phyloP scores from a whole-genome alignment of 2,888 invertebrate genomes.

The Noctua fimbriata region DNA sequence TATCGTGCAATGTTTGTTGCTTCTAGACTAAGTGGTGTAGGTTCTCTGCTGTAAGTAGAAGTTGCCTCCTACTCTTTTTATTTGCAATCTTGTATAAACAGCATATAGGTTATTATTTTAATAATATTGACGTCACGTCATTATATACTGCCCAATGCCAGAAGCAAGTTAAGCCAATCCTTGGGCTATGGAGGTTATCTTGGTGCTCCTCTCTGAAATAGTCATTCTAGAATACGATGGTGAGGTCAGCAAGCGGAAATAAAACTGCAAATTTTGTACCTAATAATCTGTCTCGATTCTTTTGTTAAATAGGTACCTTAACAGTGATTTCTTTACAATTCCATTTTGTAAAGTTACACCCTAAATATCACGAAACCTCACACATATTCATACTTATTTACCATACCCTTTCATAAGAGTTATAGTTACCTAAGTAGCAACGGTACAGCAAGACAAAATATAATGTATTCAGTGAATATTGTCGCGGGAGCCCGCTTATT shows the following conservation, averaged over 20 bases:
- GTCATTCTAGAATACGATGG: not conserved
- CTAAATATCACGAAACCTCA: not conserved
- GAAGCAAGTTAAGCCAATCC: not conserved
- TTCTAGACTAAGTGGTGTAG: not conserved
- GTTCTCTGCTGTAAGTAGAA: not conserved
- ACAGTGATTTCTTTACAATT: not conserved
- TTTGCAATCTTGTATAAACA: not conserved
- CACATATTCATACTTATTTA: constrained; percentile 6
- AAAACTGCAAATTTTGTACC: not conserved
- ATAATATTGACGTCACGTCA: not conserved
- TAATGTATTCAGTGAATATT: constrained; percentile 89
- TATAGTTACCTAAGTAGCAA: constrained; percentile 48
- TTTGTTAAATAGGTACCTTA: not conserved
- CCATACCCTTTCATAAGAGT: constrained; percentile 15
- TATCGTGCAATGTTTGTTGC: not conserved
- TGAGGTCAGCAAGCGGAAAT: not conserved
- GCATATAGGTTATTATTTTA: not conserved
- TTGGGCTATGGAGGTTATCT: not conserved
- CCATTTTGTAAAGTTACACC: not conserved
- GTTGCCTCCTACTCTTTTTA: not conserved
- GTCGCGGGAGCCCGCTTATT: constrained; percentile 84
- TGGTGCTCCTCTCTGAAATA: not conserved
- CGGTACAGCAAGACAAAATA: constrained; percentile 69
- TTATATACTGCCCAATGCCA: not conserved
- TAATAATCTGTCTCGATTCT: not conserved